These are phyloP conservation scores for Condylostylus longicornis DNA, from an alignment of 1,140 invertebrate genomes.

Conservation along the genomic window DNA sequence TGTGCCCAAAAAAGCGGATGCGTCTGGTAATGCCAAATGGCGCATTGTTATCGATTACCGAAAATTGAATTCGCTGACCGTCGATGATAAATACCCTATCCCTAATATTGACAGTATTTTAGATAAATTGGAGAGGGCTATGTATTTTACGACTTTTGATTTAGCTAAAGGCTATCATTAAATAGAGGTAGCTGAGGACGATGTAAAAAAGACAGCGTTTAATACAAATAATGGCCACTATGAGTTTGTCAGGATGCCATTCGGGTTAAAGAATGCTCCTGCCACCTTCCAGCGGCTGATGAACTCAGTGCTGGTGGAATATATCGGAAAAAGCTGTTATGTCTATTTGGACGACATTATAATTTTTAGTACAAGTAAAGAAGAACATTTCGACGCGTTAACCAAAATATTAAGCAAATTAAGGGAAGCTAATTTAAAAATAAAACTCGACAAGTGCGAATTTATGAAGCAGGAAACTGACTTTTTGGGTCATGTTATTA, in stretches of 20 bases:
- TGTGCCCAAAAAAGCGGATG: conserved; percentile 15
- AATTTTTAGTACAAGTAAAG: conserved; percentile 9
- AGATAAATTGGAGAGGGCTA: conserved; percentile 16
- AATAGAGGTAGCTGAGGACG: conserved; percentile 25
- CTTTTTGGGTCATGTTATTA: conserved; percentile 18
- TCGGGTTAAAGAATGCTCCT: conserved; percentile 27
- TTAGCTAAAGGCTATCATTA: conserved; percentile 36
- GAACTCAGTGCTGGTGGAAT: background rate
- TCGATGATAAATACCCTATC: conserved; percentile 29
- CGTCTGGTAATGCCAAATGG: conserved; percentile 8
- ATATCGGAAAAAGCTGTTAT: conserved; percentile 9
- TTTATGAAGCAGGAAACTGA: conserved; percentile 18
- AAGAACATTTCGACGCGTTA: conserved; percentile 13
- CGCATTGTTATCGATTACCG: conserved; percentile 21
- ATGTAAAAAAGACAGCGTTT: conserved; percentile 35
- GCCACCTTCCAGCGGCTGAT: conserved; percentile 14
- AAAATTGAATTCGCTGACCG: conserved; percentile 15
- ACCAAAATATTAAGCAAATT: conserved; percentile 11
- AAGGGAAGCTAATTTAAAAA: conserved; percentile 15
- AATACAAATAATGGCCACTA: conserved; percentile 15
- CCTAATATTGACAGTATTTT: conserved; percentile 32
- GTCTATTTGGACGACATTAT: conserved; percentile 17
- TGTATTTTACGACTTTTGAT: conserved; percentile 31
- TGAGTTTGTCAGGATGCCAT: conserved; percentile 19
- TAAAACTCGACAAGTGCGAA: conserved; percentile 20